A percentile compares a stretch with the other conserved stretches of the same genome.
Evolutionary conservation across 1,140 invertebrate genomes (phyloP).

Genomic region (Helicoverpa zea): DNA sequence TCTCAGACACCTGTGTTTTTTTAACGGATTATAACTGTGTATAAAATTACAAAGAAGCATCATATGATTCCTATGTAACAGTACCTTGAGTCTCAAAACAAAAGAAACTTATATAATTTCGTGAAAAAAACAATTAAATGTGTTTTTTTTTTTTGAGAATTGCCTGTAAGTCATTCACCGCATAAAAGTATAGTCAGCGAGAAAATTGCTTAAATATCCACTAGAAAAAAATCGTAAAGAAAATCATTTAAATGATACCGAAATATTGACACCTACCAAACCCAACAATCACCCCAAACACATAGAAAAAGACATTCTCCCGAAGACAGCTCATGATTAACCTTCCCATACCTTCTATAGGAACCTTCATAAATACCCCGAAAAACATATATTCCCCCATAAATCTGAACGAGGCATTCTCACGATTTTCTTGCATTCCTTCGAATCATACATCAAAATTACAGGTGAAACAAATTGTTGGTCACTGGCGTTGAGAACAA

Average conservation of each 20-base stretch:
- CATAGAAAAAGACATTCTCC: conserved; percentile 33
- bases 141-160: no score
- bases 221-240: not conserved
- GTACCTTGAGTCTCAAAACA: no score
- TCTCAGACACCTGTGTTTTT: not conserved
- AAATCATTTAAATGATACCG: not conserved
- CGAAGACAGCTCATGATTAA: conserved; percentile 42
- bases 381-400: conserved; percentile 42
- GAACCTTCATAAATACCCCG: conserved; percentile 42
- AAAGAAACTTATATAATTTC: no score
- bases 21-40: not conserved
- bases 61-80: no score
- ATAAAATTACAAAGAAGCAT: no score
- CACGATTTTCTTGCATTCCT: conserved; percentile 50
- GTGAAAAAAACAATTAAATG: no score
- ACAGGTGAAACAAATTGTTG: conserved; percentile 75
- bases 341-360: conserved; percentile 19
- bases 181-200: no score
- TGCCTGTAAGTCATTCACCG: no score
- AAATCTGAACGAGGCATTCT: conserved; percentile 29
- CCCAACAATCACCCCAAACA: not conserved
- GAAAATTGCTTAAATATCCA: no score
- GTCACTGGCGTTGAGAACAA: conserved; percentile 58
- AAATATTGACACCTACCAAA: not conserved
- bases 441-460: conserved; percentile 57